A percentile compares a stretch with the other conserved stretches of the same genome.
phyloP scores from a whole-genome alignment of 2,113 vertebrate genomes.

The Macrotus californicus region DNA sequence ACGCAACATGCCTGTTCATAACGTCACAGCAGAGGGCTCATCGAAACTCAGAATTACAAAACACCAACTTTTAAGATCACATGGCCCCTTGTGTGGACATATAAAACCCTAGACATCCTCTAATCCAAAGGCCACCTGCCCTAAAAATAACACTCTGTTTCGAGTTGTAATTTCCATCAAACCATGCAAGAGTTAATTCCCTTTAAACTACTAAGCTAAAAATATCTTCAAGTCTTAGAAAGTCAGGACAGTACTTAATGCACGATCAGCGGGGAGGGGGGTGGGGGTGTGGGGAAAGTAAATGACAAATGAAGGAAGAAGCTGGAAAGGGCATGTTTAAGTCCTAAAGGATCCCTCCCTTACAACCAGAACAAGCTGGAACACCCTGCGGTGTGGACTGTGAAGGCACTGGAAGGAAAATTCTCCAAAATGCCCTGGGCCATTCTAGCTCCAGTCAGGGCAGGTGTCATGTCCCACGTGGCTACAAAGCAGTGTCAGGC shows the following conservation, averaged over 20 bases:
- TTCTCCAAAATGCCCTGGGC: background rate
- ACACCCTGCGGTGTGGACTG: fast-evolving
- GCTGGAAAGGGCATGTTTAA: background rate
- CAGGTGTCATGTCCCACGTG: background rate
- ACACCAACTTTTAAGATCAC: background rate
- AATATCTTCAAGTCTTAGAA: background rate
- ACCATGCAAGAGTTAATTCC: background rate
- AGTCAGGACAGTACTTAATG: background rate
- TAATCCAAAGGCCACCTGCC: background rate
- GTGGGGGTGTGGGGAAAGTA: no score
- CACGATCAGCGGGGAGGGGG: no score
- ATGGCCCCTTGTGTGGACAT: background rate
- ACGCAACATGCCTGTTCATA: fast-evolving
- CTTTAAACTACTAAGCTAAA: background rate
- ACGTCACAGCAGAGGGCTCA: fast-evolving
- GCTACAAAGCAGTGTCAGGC: background rate
- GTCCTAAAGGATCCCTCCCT: background rate
- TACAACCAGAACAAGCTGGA: background rate
- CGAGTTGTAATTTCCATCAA: background rate
- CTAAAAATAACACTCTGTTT: background rate
- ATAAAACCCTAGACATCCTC: background rate
- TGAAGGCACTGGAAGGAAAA: background rate
- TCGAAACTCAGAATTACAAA: background rate
- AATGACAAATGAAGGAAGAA: background rate
- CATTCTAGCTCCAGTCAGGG: background rate